Conservation (phyloP, 1,140 invertebrate genomes). For the Mercenaria mercenaria region DNA sequence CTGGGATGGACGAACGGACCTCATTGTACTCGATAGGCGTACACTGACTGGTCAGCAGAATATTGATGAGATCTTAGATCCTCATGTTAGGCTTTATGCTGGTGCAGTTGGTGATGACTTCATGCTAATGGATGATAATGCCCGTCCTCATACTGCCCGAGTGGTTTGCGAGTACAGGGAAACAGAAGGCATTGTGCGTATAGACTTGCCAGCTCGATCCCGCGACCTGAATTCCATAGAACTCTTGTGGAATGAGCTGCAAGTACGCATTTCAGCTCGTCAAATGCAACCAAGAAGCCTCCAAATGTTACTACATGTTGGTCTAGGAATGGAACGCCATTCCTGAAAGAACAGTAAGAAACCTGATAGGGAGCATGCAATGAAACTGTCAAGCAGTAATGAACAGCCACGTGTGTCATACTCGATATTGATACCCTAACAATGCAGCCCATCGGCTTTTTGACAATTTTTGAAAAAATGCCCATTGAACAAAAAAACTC, state of each 20-base stretch:
- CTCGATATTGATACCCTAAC: no score
- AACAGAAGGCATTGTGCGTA: not conserved
- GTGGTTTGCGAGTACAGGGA: not conserved
- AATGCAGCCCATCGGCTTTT: no score
- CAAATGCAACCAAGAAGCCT: not conserved
- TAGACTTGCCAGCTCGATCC: not conserved
- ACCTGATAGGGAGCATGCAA: not conserved
- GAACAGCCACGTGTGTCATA: no score
- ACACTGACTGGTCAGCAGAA: not conserved
- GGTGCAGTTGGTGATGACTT: not conserved
- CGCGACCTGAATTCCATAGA: not conserved
- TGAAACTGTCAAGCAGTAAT: not conserved
- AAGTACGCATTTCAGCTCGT: not conserved
- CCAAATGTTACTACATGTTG: not conserved
- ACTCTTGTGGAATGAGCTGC: not conserved
- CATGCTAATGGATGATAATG: slow-evolving; percentile 28
- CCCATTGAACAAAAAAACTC: no score
- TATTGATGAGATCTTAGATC: not conserved
- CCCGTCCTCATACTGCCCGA: not conserved
- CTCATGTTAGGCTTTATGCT: not conserved
- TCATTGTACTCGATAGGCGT: not conserved
- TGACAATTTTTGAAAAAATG: no score
- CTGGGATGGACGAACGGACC: not conserved
- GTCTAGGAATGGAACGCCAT: not conserved
- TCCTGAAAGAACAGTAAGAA: not conserved